Base-by-base conservation (phyloP, 1,140 invertebrate species). In the Trichogramma pretiosum region DNA sequence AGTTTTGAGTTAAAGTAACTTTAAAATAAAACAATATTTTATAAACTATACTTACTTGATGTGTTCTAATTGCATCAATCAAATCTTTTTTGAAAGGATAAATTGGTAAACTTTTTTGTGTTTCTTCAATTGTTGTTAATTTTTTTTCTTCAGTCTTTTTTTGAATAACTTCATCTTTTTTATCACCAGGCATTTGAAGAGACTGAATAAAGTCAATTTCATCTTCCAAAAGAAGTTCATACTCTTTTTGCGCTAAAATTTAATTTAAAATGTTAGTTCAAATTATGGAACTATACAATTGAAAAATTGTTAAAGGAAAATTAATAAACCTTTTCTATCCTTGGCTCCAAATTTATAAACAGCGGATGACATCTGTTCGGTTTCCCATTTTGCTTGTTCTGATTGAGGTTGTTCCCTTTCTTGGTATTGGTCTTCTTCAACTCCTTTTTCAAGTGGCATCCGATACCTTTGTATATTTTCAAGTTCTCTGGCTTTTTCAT, bases 131-230 rank as follows among this genome's bases (percentile, higher is more conserved):
- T 1, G 62, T 65, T 13, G 38, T 83, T 78, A 75, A 87, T 72
- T 61, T 85, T 82, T 69, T 91, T 83, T 73, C 71, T 61, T 85
- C 81, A 2, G 83, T 77, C 11, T 28, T 28, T 30, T 79, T 68
- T 39, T 77, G 67, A 56, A 80, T 75, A 63, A 75, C 73, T 48
- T 55, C 50, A 42, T 82, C 64, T 56, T 80, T 73, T 24, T 79
- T 81, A 23, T 52, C 54, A n/a, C 93, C 94, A 37, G 92, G 85
- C 65, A 97, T 79, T 62, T 85, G 85, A 0, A 98, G 65, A 1
- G 91, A 85, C 76, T 98, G 90, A 39, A 98, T 87, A 74, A 99
- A 99, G 59, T 98, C 93, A 60, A 99, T 95, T 69, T 95, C 88
- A 70, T 94, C 93, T 64, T 98, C 94, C 46, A 98, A 67, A 8